phyloP scores from a whole-genome alignment of 92 coral and sea anemone species.

The Porites lobata region DNA sequence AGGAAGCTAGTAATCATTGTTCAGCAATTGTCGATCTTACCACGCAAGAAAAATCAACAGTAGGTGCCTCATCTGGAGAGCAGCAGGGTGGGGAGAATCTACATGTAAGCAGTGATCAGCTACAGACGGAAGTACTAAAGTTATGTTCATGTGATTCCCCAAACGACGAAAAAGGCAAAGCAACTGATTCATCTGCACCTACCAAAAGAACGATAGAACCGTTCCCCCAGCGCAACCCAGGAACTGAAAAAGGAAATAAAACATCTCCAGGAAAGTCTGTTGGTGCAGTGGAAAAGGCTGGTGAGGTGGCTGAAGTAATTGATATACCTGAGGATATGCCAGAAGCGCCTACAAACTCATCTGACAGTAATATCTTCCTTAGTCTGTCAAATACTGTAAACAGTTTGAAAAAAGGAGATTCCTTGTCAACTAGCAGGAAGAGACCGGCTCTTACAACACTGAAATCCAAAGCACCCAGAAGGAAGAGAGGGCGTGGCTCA shows the following conservation, averaged over 20 bases:
- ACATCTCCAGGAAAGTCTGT: background rate
- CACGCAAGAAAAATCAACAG: background rate
- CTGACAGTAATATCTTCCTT: background rate
- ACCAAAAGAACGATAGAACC: slow-evolving; percentile 20
- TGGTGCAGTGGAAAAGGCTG: background rate
- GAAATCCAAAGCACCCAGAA: slow-evolving; percentile 10
- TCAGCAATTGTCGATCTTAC: background rate
- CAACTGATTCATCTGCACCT: background rate
- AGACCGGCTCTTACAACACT: slow-evolving; percentile 21
- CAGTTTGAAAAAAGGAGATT: background rate
- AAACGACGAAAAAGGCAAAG: background rate
- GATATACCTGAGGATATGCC: background rate
- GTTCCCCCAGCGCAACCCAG: background rate
- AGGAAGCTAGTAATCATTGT: background rate
- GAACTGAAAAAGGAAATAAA: background rate
- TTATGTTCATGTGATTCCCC: slow-evolving; percentile 9
- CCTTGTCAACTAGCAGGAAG: background rate
- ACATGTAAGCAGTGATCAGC: background rate
- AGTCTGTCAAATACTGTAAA: slow-evolving; percentile 8
- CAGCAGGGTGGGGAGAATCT: background rate
- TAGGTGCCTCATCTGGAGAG: background rate
- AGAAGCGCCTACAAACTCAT: background rate
- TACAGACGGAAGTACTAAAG: background rate
- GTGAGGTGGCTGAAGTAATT: background rate
- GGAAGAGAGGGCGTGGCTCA: slow-evolving; percentile 27